Evolutionary conservation across 23 tunicate species (phyloP).

Genomic region (Botrylloides violaceus): DNA sequence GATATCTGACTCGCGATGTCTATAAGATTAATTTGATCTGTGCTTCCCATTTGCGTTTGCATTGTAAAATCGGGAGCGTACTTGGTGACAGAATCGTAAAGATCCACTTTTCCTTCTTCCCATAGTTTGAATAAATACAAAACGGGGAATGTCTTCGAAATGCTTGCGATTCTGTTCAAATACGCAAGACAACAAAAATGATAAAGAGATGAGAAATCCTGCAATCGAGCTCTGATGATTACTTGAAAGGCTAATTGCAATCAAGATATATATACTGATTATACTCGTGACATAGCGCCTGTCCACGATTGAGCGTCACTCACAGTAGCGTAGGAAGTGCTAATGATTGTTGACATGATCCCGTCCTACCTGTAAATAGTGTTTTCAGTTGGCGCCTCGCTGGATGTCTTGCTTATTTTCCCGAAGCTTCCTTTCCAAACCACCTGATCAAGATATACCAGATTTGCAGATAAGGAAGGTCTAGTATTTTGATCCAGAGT

Average conservation of each 20-base stretch:
- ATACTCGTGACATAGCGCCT: no score
- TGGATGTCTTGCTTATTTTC: constrained; percentile 21
- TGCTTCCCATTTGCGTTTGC: constrained; percentile 11
- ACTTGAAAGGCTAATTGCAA: no score
- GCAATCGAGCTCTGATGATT: no score
- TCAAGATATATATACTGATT: no score
- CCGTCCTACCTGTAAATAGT: constrained; percentile 44
- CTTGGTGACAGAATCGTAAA: constrained; percentile 38
- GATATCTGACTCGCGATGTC: constrained; percentile 65
- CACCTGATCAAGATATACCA: constrained; percentile 41
- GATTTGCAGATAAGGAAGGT: constrained; percentile 41
- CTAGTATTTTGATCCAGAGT: constrained; percentile 20
- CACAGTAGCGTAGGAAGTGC: no score
- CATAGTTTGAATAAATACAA: constrained; percentile 33
- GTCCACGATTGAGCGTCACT: no score
- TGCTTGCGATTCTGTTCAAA: constrained; percentile 61
- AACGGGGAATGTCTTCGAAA: constrained; percentile 52
- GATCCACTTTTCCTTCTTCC: constrained; percentile 31
- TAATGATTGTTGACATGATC: not conserved
- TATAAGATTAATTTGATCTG: constrained; percentile 19
- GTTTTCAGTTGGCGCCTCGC: constrained; percentile 16
- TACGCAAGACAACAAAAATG: no score
- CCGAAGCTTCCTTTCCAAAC: constrained; percentile 54
- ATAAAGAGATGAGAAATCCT: no score
- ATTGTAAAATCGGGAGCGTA: constrained; percentile 35